phyloP scores from a whole-genome alignment of 1,140 invertebrate species.

The Hyles euphorbiae region DNA sequence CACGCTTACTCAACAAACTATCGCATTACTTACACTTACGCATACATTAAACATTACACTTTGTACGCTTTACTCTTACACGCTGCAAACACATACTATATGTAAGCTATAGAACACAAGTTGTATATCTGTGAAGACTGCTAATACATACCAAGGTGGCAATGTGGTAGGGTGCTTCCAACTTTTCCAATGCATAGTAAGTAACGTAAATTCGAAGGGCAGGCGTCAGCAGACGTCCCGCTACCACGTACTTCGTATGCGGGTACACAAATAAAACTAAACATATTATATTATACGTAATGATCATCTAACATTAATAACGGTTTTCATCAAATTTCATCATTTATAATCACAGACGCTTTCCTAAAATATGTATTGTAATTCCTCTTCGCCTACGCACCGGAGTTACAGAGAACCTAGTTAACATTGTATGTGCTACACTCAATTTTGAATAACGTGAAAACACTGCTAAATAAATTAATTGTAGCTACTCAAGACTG shows the following conservation, averaged over 20 bases:
- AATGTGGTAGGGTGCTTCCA: slow-evolving; percentile 22
- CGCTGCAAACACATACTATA: background rate
- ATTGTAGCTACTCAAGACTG: slow-evolving; percentile 62
- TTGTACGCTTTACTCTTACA: background rate
- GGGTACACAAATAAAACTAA: slow-evolving; percentile 36
- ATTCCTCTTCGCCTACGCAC: slow-evolving; percentile 53
- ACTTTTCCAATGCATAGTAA: slow-evolving; percentile 22
- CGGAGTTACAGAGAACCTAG: slow-evolving; percentile 56
- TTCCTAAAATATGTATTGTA: slow-evolving; percentile 71
- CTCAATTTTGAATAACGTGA: slow-evolving; percentile 52
- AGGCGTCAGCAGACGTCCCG: slow-evolving; percentile 5
- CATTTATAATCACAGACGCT: slow-evolving; percentile 74
- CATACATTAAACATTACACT: background rate
- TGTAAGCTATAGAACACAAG: slow-evolving; percentile 21
- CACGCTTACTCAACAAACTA: background rate
- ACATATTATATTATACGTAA: slow-evolving; percentile 47
- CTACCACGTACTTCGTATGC: slow-evolving; percentile 1
- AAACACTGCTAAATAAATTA: slow-evolving; percentile 66
- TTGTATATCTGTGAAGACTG: slow-evolving; percentile 28
- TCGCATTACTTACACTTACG: background rate
- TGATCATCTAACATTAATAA: slow-evolving; percentile 59
- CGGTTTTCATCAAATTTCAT: slow-evolving; percentile 66
- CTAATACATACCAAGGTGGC: too few relatives aligned
- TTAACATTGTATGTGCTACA: slow-evolving; percentile 48
- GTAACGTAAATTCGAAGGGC: slow-evolving; percentile 30